Percentiles rank a stretch among this genome's conserved stretches.
These are phyloP conservation scores for Cataglyphis albicans DNA, from an alignment of 2,888 invertebrate species.

Conservation along the genomic window DNA sequence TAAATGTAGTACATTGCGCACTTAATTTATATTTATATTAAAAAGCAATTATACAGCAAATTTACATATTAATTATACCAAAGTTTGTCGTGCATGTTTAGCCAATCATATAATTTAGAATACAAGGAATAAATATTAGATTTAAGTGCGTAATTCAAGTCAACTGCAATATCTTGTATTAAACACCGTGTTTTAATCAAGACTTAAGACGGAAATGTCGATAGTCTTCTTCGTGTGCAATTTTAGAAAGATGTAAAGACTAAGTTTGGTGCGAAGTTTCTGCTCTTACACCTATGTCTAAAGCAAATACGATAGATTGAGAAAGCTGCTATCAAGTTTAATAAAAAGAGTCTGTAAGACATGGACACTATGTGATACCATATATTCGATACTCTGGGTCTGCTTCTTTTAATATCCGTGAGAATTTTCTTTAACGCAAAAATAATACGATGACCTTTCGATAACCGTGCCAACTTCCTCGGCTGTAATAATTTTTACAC, in stretches of 20 bases:
- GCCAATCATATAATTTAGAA: constrained; percentile 10
- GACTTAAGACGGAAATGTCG: constrained; percentile 46
- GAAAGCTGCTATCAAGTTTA: constrained; percentile 53
- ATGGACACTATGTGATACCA: constrained; percentile 29
- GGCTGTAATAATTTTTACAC: constrained; percentile 43
- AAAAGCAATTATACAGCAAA: neutral
- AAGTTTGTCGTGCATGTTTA: constrained; percentile 4
- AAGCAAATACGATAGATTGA: constrained; percentile 53
- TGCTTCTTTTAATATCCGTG: constrained; percentile 48
- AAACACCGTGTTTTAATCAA: constrained; percentile 49
- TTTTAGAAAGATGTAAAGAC: constrained; percentile 45
- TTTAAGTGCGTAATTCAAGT: constrained; percentile 37
- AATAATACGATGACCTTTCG: constrained; percentile 47
- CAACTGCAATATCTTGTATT: constrained; percentile 42
- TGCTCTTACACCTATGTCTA: constrained; percentile 46
- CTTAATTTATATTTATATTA: neutral
- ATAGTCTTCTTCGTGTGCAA: constrained; percentile 45
- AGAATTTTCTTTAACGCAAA: constrained; percentile 52
- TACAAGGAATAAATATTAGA: constrained; percentile 13
- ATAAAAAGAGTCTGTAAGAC: constrained; percentile 41
- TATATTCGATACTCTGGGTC: constrained; percentile 34
- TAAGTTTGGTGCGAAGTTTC: constrained; percentile 41
- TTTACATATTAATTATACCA: neutral
- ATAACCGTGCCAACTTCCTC: constrained; percentile 28
- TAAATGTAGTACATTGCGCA: neutral